These are phyloP conservation scores for Paracentrotus lividus DNA, from an alignment of 53 echinoderm and acorn worm species.

Conservation along the genomic window DNA sequence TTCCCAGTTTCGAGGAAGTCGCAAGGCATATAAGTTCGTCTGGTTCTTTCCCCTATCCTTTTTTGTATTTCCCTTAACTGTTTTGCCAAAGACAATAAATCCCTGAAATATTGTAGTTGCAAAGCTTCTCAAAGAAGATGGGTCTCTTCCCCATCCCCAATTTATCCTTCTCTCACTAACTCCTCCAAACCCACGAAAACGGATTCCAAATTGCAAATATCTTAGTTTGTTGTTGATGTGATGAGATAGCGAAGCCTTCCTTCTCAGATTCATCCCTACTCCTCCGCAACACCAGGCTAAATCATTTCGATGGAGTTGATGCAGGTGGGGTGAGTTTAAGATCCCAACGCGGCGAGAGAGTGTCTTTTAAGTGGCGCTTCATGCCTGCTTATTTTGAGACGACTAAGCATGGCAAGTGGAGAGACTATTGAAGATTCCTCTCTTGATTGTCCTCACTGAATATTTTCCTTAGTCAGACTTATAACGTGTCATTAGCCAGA, in stretches of 20 bases:
- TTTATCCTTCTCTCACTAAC: not conserved
- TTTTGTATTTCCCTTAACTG: too few relatives aligned
- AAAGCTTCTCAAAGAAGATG: too few relatives aligned
- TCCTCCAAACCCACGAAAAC: too few relatives aligned
- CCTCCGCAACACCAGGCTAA: too few relatives aligned
- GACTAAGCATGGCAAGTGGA: slow-evolving; percentile 15
- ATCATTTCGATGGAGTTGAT: slow-evolving; percentile 18
- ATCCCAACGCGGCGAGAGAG: slow-evolving; percentile 9
- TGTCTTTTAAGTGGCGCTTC: slow-evolving; percentile 13
- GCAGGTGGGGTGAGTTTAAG: slow-evolving; percentile 30
- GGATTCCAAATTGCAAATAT: too few relatives aligned
- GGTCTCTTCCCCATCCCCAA: not conserved
- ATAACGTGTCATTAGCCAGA: not conserved
- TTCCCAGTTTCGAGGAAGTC: too few relatives aligned
- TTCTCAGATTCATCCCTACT: not conserved
- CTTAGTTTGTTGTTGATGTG: too few relatives aligned
- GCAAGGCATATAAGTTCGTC: too few relatives aligned
- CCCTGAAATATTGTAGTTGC: too few relatives aligned
- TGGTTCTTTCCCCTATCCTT: too few relatives aligned
- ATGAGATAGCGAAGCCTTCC: too few relatives aligned
- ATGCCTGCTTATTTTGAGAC: slow-evolving; percentile 48
- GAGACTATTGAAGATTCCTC: slow-evolving; percentile 12
- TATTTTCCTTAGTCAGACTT: not conserved
- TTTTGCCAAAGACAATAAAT: too few relatives aligned
- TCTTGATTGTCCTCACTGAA: not conserved